A percentile compares a stretch with the other conserved stretches of the same genome.
Evolutionary conservation across 2,888 invertebrate genomes (phyloP).

Genomic region (Drosophila maculinotata): DNA sequence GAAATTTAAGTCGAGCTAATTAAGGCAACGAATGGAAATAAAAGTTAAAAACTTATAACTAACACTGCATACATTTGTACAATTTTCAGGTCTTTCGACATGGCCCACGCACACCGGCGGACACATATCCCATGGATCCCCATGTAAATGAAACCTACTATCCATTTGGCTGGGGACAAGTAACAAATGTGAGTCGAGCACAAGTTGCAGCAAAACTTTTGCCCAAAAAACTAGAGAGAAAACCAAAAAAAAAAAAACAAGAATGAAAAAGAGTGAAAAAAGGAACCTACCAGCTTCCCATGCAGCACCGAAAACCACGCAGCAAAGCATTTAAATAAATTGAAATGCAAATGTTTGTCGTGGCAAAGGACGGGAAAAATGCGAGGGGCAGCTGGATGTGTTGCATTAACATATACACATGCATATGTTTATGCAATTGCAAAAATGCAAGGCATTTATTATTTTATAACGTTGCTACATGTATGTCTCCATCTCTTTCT

Average conservation of each 20-base stretch:
- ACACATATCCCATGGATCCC: constrained; percentile 91
- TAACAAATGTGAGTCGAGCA: constrained; percentile 89
- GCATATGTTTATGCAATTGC: constrained; percentile 80
- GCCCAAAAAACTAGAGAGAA: constrained; percentile 31
- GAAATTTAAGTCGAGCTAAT: constrained; percentile 24
- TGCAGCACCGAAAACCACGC: constrained; percentile 51
- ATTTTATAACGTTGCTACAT: constrained; percentile 72
- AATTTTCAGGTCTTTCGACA: constrained; percentile 89
- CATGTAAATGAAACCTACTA: constrained; percentile 88
- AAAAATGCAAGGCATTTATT: constrained; percentile 81
- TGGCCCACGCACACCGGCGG: constrained; percentile 91
- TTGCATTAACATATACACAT: constrained; percentile 79
- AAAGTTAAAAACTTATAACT: constrained; percentile 31
- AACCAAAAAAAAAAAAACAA: constrained; percentile 11
- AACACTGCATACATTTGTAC: constrained; percentile 35
- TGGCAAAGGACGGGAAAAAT: constrained; percentile 14
- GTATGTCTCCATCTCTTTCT: constrained; percentile 29
- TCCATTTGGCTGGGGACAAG: constrained; percentile 92
- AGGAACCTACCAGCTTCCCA: constrained; percentile 23
- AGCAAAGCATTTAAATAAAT: constrained; percentile 80
- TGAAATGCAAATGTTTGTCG: constrained; percentile 74
- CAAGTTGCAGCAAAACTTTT: constrained; percentile 68
- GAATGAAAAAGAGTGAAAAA: constrained; percentile 8
- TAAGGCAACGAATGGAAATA: constrained; percentile 14
- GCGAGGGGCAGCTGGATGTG: constrained; percentile 25